Evolutionary conservation across 92 coral and sea anemone genomes (phyloP), one percentile per base, ranked within the genome.

Genomic region (Metridium senile): DNA sequence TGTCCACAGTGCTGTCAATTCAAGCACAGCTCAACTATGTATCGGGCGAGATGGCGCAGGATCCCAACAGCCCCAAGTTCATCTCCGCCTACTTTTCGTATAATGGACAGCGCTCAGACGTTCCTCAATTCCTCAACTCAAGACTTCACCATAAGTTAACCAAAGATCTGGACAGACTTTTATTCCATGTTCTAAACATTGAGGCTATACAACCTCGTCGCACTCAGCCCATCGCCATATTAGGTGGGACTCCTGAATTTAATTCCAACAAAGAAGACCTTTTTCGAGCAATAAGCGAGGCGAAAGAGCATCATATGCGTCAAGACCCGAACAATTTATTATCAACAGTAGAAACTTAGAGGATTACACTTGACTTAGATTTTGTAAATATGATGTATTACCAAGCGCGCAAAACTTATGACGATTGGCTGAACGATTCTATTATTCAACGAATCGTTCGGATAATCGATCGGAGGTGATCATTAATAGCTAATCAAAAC

Each of bases 201-300:
- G 97, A 91, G 70, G 78, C 77, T 31, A 84, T 87, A 52, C 97
- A 88, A 71, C 97, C 97, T 20, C 78, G 80, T 26, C 87, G 92
- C 26, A 74, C 85, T 26, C 90, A 77, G 28, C 86, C 89, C 52
- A 75, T 91, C 53, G 80, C 83, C n/a, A 86, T 91, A 31, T 68
- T 91, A 77, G 97, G 92, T 10, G 97, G 89, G 3, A 73, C 85
- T 13, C 16, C 59, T 39, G 90, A 78, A 9, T 91, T 76, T 61
- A 89, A 88, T 57, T 77, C 75, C 49, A 83, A 72, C 51, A 91
- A 91, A 76, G 70, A 74, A 33, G 86, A 89, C 47, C 68, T 91
- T 34, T 70, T 80, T 22, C 74, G 66, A 26, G 97, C 97, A 0
- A 76, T 91, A 11, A 62, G 66, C 47, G 77, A 82, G 45, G 91